Evolutionary conservation across 2,888 invertebrate genomes (phyloP).

Genomic region (Pimpla rufipes): DNA sequence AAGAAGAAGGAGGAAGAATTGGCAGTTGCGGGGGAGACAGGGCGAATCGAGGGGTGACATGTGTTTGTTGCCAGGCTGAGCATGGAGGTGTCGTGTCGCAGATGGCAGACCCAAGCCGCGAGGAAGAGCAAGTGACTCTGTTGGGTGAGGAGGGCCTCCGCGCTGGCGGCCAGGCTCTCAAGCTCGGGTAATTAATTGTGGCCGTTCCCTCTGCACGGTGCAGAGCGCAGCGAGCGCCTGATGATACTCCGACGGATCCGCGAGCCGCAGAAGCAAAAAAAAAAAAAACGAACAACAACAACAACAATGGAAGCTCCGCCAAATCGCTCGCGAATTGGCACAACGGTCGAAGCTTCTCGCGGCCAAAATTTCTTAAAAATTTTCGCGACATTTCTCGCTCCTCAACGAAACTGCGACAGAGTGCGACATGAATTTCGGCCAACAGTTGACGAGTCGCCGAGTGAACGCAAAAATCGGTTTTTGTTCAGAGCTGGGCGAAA

Average conservation of each 20-base stretch:
- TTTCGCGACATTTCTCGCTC: too few relatives aligned
- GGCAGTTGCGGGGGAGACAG: conserved; percentile 78
- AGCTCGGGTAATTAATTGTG: conserved; percentile 95
- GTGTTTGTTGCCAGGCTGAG: conserved; percentile 91
- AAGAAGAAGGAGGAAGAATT: conserved; percentile 62
- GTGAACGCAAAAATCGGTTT: too few relatives aligned
- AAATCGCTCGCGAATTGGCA: background rate
- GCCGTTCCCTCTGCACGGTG: conserved; percentile 77
- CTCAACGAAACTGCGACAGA: too few relatives aligned
- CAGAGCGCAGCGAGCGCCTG: conserved; percentile 76
- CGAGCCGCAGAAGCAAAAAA: background rate
- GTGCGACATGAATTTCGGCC: too few relatives aligned
- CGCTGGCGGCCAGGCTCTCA: conserved; percentile 98
- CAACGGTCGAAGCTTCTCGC: background rate
- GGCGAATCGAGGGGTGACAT: conserved; percentile 83
- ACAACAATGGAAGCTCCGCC: too few relatives aligned
- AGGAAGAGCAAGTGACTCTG: conserved; percentile 98
- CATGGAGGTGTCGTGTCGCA: conserved; percentile 90
- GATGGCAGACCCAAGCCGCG: conserved; percentile 98
- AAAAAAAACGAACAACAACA: too few relatives aligned
- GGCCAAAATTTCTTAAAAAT: too few relatives aligned
- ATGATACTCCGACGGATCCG: conserved; percentile 2
- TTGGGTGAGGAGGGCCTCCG: conserved; percentile 98
- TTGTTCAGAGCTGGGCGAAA: too few relatives aligned
- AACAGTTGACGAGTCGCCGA: too few relatives aligned